Evolutionary conservation across 2,888 invertebrate species (phyloP).

Genomic region (Lasioglossum oenotherae): DNA sequence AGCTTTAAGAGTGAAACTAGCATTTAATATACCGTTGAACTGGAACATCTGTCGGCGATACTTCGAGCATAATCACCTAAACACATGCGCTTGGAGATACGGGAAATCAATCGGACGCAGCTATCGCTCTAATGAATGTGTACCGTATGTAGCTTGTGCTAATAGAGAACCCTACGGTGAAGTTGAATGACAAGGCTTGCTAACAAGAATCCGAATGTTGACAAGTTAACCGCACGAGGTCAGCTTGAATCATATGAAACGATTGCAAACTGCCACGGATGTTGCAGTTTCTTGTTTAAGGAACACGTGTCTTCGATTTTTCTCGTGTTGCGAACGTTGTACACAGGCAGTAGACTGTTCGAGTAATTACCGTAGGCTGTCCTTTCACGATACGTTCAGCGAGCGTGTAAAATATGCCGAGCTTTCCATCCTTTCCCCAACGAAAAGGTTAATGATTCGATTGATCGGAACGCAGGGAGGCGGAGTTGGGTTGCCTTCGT

Average conservation of each 20-base stretch:
- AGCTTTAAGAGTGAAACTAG: background rate
- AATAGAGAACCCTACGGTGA: background rate
- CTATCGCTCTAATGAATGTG: slow-evolving; percentile 7
- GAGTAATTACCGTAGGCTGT: background rate
- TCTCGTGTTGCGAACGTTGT: background rate
- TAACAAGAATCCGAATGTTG: background rate
- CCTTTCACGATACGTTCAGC: background rate
- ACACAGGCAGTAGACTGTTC: background rate
- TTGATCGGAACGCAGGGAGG: slow-evolving; percentile 20
- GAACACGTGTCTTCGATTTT: background rate
- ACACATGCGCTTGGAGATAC: background rate
- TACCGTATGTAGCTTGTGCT: background rate
- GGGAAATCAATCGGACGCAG: background rate
- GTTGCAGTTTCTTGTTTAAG: background rate
- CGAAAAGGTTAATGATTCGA: slow-evolving; percentile 38
- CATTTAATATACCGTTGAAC: background rate
- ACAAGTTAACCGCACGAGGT: background rate
- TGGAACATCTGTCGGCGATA: background rate
- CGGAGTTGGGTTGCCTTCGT: slow-evolving; percentile 65
- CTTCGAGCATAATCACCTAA: background rate
- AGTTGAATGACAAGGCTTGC: background rate
- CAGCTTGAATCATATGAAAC: background rate
- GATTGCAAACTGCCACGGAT: background rate
- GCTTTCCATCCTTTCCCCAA: background rate
- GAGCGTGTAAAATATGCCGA: background rate